Base-by-base conservation (phyloP, 2,113 vertebrate genomes). In the Rhabdornis inornatus region DNA sequence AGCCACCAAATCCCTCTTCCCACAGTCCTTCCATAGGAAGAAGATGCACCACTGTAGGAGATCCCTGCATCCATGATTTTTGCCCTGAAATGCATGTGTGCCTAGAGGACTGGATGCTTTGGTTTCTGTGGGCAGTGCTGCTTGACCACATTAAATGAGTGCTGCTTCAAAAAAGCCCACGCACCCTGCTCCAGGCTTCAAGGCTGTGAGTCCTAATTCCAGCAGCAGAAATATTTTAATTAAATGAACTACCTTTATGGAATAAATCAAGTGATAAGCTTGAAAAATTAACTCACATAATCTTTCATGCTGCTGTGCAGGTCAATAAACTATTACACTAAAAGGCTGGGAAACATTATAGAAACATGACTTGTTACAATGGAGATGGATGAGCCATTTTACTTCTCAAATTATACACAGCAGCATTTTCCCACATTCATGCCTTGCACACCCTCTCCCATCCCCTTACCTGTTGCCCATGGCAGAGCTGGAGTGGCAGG, bases 191-290 rank as follows among this genome's bases (percentile, higher is more conserved):
- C 49, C 63, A 50, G 59, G 70, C 82, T 69, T 60, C 82, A 33
- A 45, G 70, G 89, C 57, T 17, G 23, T 17, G 57, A 88, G 71
- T 35, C 59, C 66, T 4, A 35, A 93, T 77, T 72, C 39, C 79
- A 83, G 79, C 33, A 7, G 57, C 71, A 80, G 82, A 80, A 93
- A 85, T 86, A 77, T 90, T 96, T 92, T 94, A 95, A 96, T 93
- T 94, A 96, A 94, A 92, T 71, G 75, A 94, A 69, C 90, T 85
- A 93, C 75, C 92, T 92, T 88, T 90, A 90, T 50, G 68, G 75
- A 90, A 95, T 88, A 90, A 90, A 96, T 91, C 82, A 94, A 94
- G 77, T 21, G 83, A 93, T 93, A 90, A 96, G 83, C 75, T 88
- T 90, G 92, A 94, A 90, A 94, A 96, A 95, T 86, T 86, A 95